Evolutionary conservation across 2,797 vertebrate genomes (phyloP), one percentile per base, ranked within the genome.

Genomic region (Spheniscus humboldti): DNA sequence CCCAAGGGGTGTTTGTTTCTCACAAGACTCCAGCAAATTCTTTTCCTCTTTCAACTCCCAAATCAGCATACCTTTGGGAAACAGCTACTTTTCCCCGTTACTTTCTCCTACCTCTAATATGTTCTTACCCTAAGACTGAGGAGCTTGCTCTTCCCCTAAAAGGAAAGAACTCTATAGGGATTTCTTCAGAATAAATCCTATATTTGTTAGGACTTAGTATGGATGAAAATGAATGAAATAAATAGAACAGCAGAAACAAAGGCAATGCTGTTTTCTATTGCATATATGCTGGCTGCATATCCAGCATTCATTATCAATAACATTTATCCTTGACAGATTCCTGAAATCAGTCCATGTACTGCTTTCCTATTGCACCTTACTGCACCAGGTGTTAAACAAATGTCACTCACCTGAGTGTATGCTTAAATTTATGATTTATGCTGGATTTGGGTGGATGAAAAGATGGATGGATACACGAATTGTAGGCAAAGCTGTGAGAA

Each of bases 11-110:
- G 91, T 41, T 78, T 76, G 9, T 62, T 93, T 86, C 90, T 92
- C 83, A 87, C 73, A 88, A 93, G 86, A 79, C 59, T 63, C 28
- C 77, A 95, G 55, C 71, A 95, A 95, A 93, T 96, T 89, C 59
- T 87, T 91, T 87, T 91, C 63, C 24, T 82, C 71, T 92, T 89
- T 76, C 86, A 92, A 69, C 45, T 91, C 86, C 86, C 74, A 89
- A 30, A 56, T 57, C 45, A 76, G 63, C 55, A 93, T 59, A 84
- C 30, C 67, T 66, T 92, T 2, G 6, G 77, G 75, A 93, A 95
- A 82, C 80, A 90, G n/a, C 93, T 80, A n/a, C 57, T 37, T 78
- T 76, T 53, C n/a, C 41, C 45, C n/a, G 52, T 63, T 67, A 88
- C 50, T 55, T 83, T 74, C 80, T 92, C 47, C 47, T 91, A 7